Evolutionary conservation across 1,140 invertebrate species (phyloP).

Genomic region (Trachelipus rathkii): DNA sequence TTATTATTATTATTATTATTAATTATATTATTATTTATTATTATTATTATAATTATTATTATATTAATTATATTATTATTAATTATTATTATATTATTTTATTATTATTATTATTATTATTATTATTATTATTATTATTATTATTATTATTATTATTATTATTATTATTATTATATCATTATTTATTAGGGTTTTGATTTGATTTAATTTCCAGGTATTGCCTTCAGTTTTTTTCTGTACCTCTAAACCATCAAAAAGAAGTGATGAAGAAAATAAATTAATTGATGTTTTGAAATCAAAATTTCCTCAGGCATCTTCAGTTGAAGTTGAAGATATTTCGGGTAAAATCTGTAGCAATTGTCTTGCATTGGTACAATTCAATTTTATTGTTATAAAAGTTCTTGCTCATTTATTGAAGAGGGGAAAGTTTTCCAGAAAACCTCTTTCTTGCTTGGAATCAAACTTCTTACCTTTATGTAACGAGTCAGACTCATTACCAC

Average conservation of each 20-base stretch:
- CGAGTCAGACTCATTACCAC: too few species aligned
- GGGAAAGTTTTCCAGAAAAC: too few species aligned
- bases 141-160: too few species aligned
- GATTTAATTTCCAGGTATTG: not conserved
- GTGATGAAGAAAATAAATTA: conserved; percentile 4
- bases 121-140: too few species aligned
- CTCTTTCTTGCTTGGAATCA: too few species aligned
- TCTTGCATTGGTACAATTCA: not conserved
- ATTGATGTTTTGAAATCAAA: conserved; percentile 18
- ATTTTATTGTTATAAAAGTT: not conserved
- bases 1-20: too few species aligned
- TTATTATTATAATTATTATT: too few species aligned
- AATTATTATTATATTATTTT: too few species aligned
- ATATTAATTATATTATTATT: too few species aligned
- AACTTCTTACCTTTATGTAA: too few species aligned
- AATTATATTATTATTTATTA: too few species aligned
- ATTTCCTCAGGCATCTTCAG: conserved; percentile 38
- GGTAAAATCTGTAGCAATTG: conserved; percentile 11
- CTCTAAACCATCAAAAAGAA: not conserved
- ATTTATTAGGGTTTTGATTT: not conserved
- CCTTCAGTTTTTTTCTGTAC: not conserved
- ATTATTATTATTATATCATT: not conserved
- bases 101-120: too few species aligned
- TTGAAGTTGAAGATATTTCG: conserved; percentile 41
- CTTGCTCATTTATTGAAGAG: not conserved